Evolutionary conservation across 2,113 vertebrate genomes (phyloP).

Genomic region (Sinocyclocheilus anophthalmus): DNA sequence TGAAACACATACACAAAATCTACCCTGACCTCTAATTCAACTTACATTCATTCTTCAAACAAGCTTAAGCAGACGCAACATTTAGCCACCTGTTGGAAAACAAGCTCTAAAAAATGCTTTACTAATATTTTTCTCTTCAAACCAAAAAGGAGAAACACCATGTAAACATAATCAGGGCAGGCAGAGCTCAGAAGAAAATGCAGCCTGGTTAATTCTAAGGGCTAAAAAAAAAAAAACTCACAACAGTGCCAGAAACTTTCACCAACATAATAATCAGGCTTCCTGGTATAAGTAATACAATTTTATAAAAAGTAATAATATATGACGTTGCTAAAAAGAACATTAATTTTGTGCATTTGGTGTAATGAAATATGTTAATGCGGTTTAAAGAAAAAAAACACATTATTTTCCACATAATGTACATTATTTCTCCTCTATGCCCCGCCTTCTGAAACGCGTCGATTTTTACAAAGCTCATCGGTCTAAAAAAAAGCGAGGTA

Average conservation of each 20-base stretch:
- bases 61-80: not conserved
- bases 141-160: not conserved
- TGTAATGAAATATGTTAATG: too few species aligned
- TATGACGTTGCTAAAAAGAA: too few species aligned
- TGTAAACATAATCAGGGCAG: not conserved
- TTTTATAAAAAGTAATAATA: too few species aligned
- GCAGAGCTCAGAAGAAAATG: not conserved
- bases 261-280: not conserved
- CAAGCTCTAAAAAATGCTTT: too few species aligned
- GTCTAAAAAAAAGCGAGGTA: too few species aligned
- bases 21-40: not conserved
- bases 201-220: not conserved
- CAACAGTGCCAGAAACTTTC: not conserved
- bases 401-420: too few species aligned
- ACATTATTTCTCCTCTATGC: too few species aligned
- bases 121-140: not conserved
- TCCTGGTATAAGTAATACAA: not conserved
- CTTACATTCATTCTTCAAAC: not conserved
- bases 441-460: too few species aligned
- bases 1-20: constrained; percentile 60
- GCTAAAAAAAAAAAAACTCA: not conserved
- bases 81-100: not conserved
- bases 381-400: too few species aligned
- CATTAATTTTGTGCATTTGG: too few species aligned
- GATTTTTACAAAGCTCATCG: too few species aligned